Evolutionary conservation across 2,113 vertebrate genomes (phyloP), one percentile per base, ranked within the genome.

Genomic region (Ariopsis seemanni): DNA sequence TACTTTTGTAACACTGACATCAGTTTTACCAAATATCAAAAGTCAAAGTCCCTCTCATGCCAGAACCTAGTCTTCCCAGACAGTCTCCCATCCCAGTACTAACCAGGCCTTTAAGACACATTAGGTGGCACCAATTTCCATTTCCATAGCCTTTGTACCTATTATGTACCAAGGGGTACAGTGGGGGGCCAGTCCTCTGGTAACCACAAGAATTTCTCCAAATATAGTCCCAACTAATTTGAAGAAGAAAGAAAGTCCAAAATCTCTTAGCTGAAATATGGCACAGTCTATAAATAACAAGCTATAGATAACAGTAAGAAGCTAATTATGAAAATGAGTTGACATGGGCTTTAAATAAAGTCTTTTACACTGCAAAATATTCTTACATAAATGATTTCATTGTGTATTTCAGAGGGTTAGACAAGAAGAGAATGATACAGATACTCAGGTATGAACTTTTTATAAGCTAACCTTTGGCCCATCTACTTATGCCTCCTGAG

Each of bases 231-330:
- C 4, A 1, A 11, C 27, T 17, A 5, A 34, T 58, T 55, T 14
- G 30, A 62, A 82, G 17, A 20, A 30, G 20, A 80, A 80, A 5
- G 4, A 57, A 80, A 30, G 6, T 52, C 42, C 48, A 17, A 50
- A 52, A 52, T 52, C 48, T 52, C 74, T n/a, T 27, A 34, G 58
- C 8, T 80, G 55, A 34, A 58, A 20, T 53, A 55, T 11, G 5
- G 11, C 58, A 27, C 53, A 58, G 53, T 80, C 27, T 80, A 58
- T 34, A 80, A 80, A 80, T 5, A 80, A 60, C 53, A 80, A 80
- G 27, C 53, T 30, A 18, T 57, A 30, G 52, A 57, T 79, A 79
- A 57, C 25, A 57, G n/a, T 30, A 57, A 79, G 25, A 78, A 78
- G 12, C 42, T 78, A 15, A 78, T 78, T 53, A 79, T 22, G 6